These are phyloP conservation scores for Mechanitis messenoides DNA, from an alignment of 2,888 invertebrate species.

Conservation along the genomic window DNA sequence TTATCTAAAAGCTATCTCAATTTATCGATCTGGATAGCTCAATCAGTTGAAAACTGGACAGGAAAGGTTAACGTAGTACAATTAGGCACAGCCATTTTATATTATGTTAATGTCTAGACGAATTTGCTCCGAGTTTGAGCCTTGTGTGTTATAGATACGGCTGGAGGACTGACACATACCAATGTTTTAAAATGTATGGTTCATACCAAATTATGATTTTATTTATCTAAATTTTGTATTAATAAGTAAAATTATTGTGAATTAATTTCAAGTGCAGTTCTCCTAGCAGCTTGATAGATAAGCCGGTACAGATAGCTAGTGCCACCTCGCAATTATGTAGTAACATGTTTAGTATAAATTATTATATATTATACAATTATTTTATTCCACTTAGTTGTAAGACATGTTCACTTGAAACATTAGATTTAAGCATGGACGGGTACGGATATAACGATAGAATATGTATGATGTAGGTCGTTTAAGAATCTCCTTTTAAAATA, in stretches of 20 bases:
- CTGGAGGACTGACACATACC: neutral
- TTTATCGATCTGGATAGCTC: conserved; percentile 9
- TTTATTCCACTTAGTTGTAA: conserved; percentile 69
- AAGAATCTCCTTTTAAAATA: conserved; percentile 60
- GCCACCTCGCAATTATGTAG: conserved; percentile 68
- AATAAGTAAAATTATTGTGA: no score
- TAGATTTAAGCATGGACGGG: conserved; percentile 60
- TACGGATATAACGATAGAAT: conserved; percentile 45
- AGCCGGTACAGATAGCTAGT: conserved; percentile 57
- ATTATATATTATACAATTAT: conserved; percentile 37
- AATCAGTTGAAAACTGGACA: conserved; percentile 28
- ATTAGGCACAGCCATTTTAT: conserved; percentile 54
- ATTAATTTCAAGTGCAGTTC: conserved; percentile 16
- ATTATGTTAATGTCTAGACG: conserved; percentile 32
- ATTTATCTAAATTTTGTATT: no score
- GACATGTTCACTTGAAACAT: conserved; percentile 56
- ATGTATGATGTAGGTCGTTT: conserved; percentile 36
- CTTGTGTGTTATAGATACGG: conserved; percentile 26
- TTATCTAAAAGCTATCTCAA: conserved; percentile 20
- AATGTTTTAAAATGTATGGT: no score
- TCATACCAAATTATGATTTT: no score
- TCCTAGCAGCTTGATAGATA: conserved; percentile 33
- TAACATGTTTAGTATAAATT: conserved; percentile 52
- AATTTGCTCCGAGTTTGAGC: conserved; percentile 35
- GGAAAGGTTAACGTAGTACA: conserved; percentile 46